These are phyloP conservation scores for Minunthozetes semirufus DNA, from an alignment of 2,888 invertebrate genomes.

Conservation along the genomic window DNA sequence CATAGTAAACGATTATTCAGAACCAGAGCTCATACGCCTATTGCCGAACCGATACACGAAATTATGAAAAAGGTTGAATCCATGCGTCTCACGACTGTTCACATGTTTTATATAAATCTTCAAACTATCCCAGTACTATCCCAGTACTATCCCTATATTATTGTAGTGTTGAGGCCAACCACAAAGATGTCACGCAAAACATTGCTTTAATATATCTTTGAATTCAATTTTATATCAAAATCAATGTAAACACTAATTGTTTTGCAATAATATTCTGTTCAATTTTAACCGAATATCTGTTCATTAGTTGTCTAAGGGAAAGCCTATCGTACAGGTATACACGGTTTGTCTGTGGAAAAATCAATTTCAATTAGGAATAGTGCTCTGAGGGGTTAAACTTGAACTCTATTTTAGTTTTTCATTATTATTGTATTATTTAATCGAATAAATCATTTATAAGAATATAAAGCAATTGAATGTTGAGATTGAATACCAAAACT, in stretches of 20 bases:
- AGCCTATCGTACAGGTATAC: not conserved
- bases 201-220: constrained; percentile 16
- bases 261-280: not conserved
- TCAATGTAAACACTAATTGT: constrained; percentile 12
- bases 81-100: constrained; percentile 10
- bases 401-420: not conserved
- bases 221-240: constrained; percentile 16
- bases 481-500: not conserved
- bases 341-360: not conserved
- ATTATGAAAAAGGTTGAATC: constrained; percentile 9
- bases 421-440: not conserved
- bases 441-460: constrained; percentile 12
- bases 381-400: not conserved
- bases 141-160: no score
- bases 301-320: no score
- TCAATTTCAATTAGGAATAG: not conserved
- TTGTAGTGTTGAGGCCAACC: not conserved
- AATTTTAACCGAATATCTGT: not conserved
- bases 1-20: constrained; percentile 14
- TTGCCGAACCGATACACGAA: constrained; percentile 15
- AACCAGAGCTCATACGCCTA: constrained; percentile 15
- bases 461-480: not conserved
- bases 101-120: no score
- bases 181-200: constrained; percentile 23
- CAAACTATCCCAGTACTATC: no score